Base-by-base conservation (phyloP, 2,888 invertebrate genomes). In the Tyria jacobaeae region DNA sequence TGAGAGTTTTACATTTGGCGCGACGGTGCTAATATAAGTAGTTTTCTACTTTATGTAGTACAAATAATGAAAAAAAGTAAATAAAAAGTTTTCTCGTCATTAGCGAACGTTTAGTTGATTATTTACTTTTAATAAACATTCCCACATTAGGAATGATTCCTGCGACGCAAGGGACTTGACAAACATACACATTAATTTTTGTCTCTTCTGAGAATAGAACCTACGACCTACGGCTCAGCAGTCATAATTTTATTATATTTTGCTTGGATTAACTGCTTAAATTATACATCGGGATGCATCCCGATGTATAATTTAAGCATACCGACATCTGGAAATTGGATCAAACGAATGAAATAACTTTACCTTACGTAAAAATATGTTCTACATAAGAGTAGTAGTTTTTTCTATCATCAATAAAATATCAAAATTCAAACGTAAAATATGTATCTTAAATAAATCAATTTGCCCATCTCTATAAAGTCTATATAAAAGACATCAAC, bases 1-100 rank as follows among this genome's bases (percentile, higher is more conserved):
- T 77, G 79, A 72, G 82, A 84, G 86, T 90, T 87, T 89, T 90
- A 88, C 86, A 87, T 85, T 81, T 89, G 72, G 74, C 88, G 73
- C 65, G 34, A 61, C 37, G 39, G 35, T 71, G 84, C 83, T 90
- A 89, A 89, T 81, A 84, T 75, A n/a, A n/a, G n/a, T n/a, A 73
- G 71, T 81, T 82, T 81, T 75, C 81, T 78, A 74, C 55, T 57
- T 61, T 51, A 62, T 80, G 31, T 21, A 39, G 60, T 56, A 59
- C 67, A 68, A 73, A 76, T 71, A 72, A 68, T 73, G 61, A 60
- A 63, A 65, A 41, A 34, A 15, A 52, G 12, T 44, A 47, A 48
- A 49, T 39, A 50, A 49, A 54, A 0, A 17, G 31, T 60, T 60
- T 60, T 48, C 21, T 48, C 25, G 15, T 48, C 6, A 25, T 48